phyloP scores from a whole-genome alignment of 2,797 vertebrate genomes.

The Percopsis omiscomaycus region DNA sequence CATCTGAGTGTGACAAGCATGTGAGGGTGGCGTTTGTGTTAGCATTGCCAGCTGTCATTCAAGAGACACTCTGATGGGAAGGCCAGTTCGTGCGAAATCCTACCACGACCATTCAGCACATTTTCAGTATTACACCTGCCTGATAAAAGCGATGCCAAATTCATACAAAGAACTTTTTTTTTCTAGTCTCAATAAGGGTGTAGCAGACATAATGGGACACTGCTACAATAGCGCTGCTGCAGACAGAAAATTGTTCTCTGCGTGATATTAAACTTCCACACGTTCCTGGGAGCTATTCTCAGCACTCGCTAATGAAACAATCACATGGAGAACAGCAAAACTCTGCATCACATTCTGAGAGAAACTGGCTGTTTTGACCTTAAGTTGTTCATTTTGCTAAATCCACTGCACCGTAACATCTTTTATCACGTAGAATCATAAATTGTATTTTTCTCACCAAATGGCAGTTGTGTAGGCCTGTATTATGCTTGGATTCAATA shows the following conservation, averaged over 20 bases:
- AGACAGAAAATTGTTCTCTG: slow-evolving; percentile 60
- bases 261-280: slow-evolving; percentile 62
- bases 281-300: slow-evolving; percentile 53
- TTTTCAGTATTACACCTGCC: slow-evolving; percentile 12
- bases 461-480: too few relatives aligned
- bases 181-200: slow-evolving; percentile 21
- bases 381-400: slow-evolving; percentile 20
- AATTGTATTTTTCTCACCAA: too few relatives aligned
- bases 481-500: slow-evolving; percentile 2
- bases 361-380: slow-evolving; percentile 28
- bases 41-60: slow-evolving; percentile 10
- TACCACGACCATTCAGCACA: not conserved
- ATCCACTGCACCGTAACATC: slow-evolving; percentile 1
- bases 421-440: not conserved
- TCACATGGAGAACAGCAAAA: slow-evolving; percentile 45
- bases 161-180: not conserved
- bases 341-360: slow-evolving; percentile 25
- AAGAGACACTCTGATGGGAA: slow-evolving; percentile 3
- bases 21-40: slow-evolving; percentile 30
- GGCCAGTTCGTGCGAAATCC: not conserved
- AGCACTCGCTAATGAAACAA: slow-evolving; percentile 59
- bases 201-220: slow-evolving; percentile 20
- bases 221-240: slow-evolving; percentile 32
- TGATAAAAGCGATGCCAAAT: slow-evolving; percentile 2
- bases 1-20: slow-evolving; percentile 19